Conservation (phyloP, 2,888 invertebrate species). For the Coronaproctus castanopsis region DNA sequence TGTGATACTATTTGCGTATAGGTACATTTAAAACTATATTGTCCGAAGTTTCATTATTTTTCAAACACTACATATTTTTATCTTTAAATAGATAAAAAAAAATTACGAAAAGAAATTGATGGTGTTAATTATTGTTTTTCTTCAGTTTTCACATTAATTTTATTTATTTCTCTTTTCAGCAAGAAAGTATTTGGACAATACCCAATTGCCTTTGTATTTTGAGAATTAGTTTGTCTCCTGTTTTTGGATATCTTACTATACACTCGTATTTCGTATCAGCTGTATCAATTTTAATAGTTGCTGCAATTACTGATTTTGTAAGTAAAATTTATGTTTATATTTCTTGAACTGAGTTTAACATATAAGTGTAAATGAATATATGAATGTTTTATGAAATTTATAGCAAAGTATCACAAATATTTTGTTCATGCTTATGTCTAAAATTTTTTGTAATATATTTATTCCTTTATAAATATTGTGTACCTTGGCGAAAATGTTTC, state of each 20-base stretch:
- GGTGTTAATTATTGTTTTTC: no score
- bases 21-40: no score
- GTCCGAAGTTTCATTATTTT: no score
- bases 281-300: slow-evolving; percentile 57
- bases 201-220: slow-evolving; percentile 77
- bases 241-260: slow-evolving; percentile 71
- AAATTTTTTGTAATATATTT: background rate
- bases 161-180: slow-evolving; percentile 21
- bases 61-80: no score
- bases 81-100: no score
- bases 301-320: slow-evolving; percentile 82
- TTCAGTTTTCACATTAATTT: background rate
- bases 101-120: no score
- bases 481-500: no score
- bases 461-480: background rate
- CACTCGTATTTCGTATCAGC: slow-evolving; percentile 58
- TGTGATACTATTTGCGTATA: no score
- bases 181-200: slow-evolving; percentile 80
- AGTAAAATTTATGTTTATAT: slow-evolving; percentile 24
- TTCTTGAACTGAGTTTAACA: background rate
- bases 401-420: background rate
- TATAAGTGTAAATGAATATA: no score
- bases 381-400: no score
- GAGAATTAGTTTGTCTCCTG: slow-evolving; percentile 69
- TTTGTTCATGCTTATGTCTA: background rate